These are phyloP conservation scores for Drosophila longiperda DNA, from an alignment of 2,888 invertebrate species.

Conservation along the genomic window DNA sequence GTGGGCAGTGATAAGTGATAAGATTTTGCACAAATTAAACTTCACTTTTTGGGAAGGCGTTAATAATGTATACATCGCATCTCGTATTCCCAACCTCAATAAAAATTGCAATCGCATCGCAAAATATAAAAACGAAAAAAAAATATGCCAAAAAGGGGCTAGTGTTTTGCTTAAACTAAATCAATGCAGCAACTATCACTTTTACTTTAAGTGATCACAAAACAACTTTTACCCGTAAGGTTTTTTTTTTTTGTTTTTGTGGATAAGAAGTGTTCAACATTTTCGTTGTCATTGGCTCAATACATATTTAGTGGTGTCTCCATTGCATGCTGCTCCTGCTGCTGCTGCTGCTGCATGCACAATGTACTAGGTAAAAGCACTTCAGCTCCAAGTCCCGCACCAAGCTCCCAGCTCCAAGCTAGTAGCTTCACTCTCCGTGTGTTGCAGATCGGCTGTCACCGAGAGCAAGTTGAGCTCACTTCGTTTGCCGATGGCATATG, in stretches of 20 bases:
- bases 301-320: conserved; percentile 68
- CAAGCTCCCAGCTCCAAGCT: too few species aligned
- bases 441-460: conserved; percentile 30
- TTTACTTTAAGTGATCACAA: conserved; percentile 50
- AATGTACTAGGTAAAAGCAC: conserved; percentile 33
- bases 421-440: neutral
- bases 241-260: conserved; percentile 49
- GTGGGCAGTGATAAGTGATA: neutral
- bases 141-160: conserved; percentile 16
- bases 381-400: neutral
- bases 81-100: neutral
- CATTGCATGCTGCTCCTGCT: conserved; percentile 19
- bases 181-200: conserved; percentile 67
- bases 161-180: conserved; percentile 46
- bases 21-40: neutral
- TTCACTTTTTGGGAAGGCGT: neutral
- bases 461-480: conserved; percentile 43
- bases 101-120: conserved; percentile 1
- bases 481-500: conserved; percentile 39
- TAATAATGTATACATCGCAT: neutral
- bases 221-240: conserved; percentile 74
- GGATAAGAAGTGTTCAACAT: conserved; percentile 63
- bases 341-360: conserved; percentile 1
- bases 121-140: conserved; percentile 13
- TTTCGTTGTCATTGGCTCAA: conserved; percentile 44